Evolutionary conservation across 2,113 vertebrate genomes (phyloP), one percentile per base, ranked within the genome.

Genomic region (Lycocorax pyrrhopterus): DNA sequence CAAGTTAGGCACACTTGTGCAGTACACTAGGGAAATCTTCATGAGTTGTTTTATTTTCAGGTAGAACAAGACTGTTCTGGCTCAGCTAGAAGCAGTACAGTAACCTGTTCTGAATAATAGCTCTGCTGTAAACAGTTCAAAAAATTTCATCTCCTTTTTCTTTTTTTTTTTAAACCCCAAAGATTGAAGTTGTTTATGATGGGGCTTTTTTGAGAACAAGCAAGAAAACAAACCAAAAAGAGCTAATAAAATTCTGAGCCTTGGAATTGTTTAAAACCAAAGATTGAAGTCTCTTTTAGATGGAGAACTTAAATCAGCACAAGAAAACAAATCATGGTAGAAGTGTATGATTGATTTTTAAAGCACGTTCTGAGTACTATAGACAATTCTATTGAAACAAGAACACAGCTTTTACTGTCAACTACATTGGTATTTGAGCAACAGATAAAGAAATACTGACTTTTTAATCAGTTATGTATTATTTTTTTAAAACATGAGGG

Each of bases 21-120:
- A 91, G 30, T 71, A 67, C 64, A 66, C 29, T 58, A 20, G 64
- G 41, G 44, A 96, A 93, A 94, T 69, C 27, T 73, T 84, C n/a
- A 35, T 49, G 33, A 27, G 43, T 68, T 63, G 53, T 76, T 96
- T 95, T 95, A 67, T 95, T 97, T 97, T 97, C 55, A 69, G 62
- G 37, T 87, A 75, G 66, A 96, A 94, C 37, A 95, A 95, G 59
- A 51, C 27, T 33, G 87, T 82, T 95, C 77, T 72, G 33, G 20
- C 52, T 96, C 68, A 89, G 29, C 23, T 88, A 74, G 69, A 96
- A 94, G 71, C 37, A 89, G 12, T 75, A 79, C 22, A 75, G 32
- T 77, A 86, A 87, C 37, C 29, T 95, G 85, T 90, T 44, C 68
- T 89, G 62, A 96, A 95, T 79, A 96, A 95, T 56, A 51, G 55